Evolutionary conservation across 1,140 invertebrate species (phyloP).

Genomic region (Neuroterus valhalla): DNA sequence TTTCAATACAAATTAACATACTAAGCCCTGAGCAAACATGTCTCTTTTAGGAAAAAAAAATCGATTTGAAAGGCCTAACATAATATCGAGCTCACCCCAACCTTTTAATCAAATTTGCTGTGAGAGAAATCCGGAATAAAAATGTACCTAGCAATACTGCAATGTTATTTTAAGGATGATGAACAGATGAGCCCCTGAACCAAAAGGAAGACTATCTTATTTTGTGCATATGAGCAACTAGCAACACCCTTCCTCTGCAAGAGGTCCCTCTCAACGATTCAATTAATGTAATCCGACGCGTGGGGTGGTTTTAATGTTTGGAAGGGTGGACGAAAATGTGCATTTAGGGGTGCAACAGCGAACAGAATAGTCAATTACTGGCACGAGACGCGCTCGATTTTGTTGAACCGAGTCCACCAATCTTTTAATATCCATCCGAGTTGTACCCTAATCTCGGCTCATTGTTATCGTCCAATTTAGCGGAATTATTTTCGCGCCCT

Average conservation of each 20-base stretch:
- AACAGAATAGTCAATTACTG: slow-evolving; percentile 28
- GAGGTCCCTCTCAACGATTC: slow-evolving; percentile 10
- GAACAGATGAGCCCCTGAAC: slow-evolving; percentile 11
- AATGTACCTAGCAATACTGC: slow-evolving; percentile 10
- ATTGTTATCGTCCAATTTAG: slow-evolving; percentile 27
- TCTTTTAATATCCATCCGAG: slow-evolving; percentile 25
- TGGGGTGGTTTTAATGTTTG: slow-evolving; percentile 14
- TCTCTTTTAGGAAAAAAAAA: too few species aligned
- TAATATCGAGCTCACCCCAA: too few species aligned
- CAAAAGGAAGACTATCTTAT: background rate
- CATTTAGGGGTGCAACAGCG: slow-evolving; percentile 19
- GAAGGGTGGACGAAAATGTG: slow-evolving; percentile 11
- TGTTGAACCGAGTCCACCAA: background rate
- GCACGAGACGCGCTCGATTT: slow-evolving; percentile 10
- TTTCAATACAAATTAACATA: too few species aligned
- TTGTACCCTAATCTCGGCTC: background rate
- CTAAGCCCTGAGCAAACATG: too few species aligned
- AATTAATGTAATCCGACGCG: slow-evolving; percentile 29
- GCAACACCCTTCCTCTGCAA: background rate
- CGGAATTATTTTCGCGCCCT: slow-evolving; percentile 28
- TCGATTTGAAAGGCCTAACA: too few species aligned
- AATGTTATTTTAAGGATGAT: slow-evolving; percentile 26
- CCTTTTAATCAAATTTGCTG: too few species aligned
- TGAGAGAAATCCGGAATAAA: background rate
- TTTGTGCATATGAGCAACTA: background rate